Conservation (phyloP, 2,113 vertebrate species). For the Corynorhinus townsendii region DNA sequence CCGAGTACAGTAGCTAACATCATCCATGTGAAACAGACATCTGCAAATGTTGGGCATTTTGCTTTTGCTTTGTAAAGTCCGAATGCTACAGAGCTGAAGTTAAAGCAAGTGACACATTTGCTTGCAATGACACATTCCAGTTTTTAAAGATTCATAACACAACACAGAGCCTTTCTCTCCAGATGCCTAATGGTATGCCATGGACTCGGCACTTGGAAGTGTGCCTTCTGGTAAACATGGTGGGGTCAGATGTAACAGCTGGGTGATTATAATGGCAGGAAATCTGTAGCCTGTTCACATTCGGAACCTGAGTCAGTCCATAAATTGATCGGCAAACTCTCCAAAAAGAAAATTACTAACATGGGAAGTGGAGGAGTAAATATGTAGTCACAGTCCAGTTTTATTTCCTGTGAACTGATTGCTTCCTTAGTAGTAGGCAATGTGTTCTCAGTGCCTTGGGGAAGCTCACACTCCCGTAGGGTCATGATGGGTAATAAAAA, state of each 20-base stretch:
- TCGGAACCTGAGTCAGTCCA: not conserved
- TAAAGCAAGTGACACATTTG: not conserved
- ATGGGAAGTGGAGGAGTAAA: not conserved
- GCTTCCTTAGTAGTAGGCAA: not conserved
- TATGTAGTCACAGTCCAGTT: not conserved
- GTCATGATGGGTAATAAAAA: not conserved
- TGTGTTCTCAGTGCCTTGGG: not conserved
- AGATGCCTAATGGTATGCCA: not conserved
- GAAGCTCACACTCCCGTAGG: not conserved
- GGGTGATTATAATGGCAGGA: not conserved
- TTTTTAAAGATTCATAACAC: not conserved
- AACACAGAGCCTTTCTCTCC: not conserved
- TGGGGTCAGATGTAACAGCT: not conserved
- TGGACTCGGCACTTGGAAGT: not conserved
- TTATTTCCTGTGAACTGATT: not conserved
- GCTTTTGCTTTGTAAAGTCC: slow-evolving; percentile 3
- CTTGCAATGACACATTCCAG: not conserved
- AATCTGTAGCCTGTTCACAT: not conserved
- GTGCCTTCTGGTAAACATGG: not conserved
- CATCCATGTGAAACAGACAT: not conserved
- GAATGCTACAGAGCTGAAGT: not conserved
- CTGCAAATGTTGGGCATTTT: not conserved
- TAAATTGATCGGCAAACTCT: not conserved
- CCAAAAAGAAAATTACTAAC: not conserved
- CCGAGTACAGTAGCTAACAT: not conserved